Percentiles rank a stretch among this genome's conserved stretches.
phyloP scores from a whole-genome alignment of 2,888 invertebrate species.

The Dolichomitus sp. region DNA sequence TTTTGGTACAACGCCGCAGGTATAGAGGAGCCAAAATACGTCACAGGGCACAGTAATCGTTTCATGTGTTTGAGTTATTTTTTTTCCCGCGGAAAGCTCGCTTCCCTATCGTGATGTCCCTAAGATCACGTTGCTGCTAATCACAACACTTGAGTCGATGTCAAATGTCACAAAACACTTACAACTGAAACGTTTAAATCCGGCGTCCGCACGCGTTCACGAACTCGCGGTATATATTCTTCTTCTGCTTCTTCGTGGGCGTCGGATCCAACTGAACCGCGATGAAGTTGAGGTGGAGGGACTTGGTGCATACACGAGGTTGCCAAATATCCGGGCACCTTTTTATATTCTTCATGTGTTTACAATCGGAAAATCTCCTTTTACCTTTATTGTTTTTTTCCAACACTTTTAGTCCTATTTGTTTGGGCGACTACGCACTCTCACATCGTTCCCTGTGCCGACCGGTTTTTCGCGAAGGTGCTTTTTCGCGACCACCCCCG shows the following conservation, averaged over 20 bases:
- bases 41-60: neutral
- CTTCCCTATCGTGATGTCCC: neutral
- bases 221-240: neutral
- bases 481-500: constrained; percentile 45
- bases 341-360: constrained; percentile 12
- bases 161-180: neutral
- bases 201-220: constrained; percentile 17
- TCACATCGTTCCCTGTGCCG: constrained; percentile 50
- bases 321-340: constrained; percentile 85
- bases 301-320: constrained; percentile 72
- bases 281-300: constrained; percentile 56
- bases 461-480: constrained; percentile 66
- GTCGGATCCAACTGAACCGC: constrained; percentile 48
- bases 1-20: neutral
- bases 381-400: neutral
- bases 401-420: constrained; percentile 37
- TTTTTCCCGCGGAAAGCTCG: neutral
- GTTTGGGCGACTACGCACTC: constrained; percentile 11
- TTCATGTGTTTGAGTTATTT: neutral
- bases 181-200: neutral
- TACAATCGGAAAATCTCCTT: constrained; percentile 32
- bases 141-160: neutral
- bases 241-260: constrained; percentile 40
- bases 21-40: neutral
- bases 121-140: neutral